Percentiles rank a stretch among this genome's conserved stretches.
These are phyloP conservation scores for Muntiacus muntjak DNA, from an alignment of 2,113 vertebrate species.

Conservation along the genomic window DNA sequence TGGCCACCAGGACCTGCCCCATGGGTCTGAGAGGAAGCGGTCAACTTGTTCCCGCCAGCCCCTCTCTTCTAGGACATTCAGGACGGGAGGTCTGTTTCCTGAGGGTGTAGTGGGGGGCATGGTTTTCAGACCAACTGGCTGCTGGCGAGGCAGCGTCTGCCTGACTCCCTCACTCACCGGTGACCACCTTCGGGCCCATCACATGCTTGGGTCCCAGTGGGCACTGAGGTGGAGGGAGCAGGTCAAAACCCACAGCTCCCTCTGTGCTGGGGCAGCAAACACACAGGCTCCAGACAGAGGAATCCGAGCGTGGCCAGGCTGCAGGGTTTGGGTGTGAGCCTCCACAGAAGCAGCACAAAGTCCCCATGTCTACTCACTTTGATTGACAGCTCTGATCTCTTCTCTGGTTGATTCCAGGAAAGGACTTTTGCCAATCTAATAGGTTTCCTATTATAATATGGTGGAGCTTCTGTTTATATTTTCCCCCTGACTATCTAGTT, in stretches of 20 bases:
- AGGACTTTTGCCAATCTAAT: background rate
- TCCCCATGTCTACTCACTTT: background rate
- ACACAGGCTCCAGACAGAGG: background rate
- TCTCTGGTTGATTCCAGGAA: background rate
- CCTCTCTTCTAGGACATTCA: background rate
- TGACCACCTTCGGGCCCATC: background rate
- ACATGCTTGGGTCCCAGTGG: background rate
- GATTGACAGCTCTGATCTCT: background rate
- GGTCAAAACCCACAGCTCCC: accelerated
- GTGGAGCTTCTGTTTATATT: background rate
- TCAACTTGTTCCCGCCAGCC: background rate
- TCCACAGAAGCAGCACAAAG: accelerated
- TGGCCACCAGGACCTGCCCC: too few species aligned
- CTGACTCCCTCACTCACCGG: background rate
- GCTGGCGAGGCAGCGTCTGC: too few species aligned
- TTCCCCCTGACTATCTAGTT: background rate
- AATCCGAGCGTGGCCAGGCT: accelerated
- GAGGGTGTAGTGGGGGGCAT: background rate
- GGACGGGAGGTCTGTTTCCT: accelerated
- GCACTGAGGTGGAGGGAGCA: background rate
- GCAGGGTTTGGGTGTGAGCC: background rate
- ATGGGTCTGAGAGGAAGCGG: accelerated
- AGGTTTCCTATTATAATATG: background rate
- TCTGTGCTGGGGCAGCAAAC: accelerated
- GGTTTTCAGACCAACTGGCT: background rate